phyloP scores from a whole-genome alignment of 2,113 vertebrate species.

The Petromus typicus region DNA sequence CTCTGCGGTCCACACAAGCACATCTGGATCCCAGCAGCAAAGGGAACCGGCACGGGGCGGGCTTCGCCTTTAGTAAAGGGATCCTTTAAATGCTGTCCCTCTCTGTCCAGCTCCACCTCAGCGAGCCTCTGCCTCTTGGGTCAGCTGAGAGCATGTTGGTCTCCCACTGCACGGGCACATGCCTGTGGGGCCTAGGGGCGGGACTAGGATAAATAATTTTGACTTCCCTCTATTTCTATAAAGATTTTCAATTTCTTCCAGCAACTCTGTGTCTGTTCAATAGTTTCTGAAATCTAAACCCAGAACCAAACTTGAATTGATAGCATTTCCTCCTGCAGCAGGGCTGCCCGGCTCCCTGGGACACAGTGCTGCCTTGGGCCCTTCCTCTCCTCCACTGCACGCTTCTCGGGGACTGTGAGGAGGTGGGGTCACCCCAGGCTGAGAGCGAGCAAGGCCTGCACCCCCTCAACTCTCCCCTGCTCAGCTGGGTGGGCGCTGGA shows the following conservation, averaged over 20 bases:
- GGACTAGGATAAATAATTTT: not conserved
- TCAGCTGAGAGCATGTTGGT: accelerated
- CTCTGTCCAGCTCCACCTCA: not conserved
- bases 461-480: not conserved
- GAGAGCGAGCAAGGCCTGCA: not conserved
- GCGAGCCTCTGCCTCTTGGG: not conserved
- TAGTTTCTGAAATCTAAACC: constrained; percentile 76
- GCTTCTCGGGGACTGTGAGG: not conserved
- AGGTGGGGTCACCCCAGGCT: not conserved
- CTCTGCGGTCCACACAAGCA: accelerated
- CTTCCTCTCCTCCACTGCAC: not conserved
- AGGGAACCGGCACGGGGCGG: not conserved
- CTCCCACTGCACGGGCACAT: not conserved
- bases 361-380: not conserved
- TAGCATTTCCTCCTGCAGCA: constrained; percentile 48
- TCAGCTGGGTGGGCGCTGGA: accelerated
- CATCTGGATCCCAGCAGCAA: not conserved
- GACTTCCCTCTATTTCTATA: constrained; percentile 53
- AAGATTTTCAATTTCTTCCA: constrained; percentile 71
- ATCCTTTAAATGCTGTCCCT: not conserved
- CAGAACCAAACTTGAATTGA: constrained; percentile 68
- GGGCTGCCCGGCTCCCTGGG: not conserved
- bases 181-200: constrained; percentile 3
- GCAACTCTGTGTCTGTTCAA: constrained; percentile 62
- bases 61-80: not conserved